Evolutionary conservation across 2,797 vertebrate species (phyloP).

Genomic region (Columba guinea): DNA sequence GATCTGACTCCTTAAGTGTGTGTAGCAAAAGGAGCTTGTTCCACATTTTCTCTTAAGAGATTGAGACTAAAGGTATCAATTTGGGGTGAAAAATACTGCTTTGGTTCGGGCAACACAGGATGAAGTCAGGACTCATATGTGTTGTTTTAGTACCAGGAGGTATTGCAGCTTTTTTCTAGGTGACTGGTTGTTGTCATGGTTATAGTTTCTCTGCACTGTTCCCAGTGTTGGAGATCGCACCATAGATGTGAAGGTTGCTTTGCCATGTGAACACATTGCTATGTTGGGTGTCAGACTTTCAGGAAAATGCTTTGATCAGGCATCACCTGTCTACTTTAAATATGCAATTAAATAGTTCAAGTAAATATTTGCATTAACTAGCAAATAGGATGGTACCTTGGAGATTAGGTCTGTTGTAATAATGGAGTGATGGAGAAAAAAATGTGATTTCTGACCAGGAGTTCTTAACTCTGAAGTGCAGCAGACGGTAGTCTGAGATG

Average conservation of each 20-base stretch:
- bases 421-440: constrained; percentile 18
- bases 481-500: background rate
- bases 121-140: background rate
- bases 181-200: constrained; percentile 30
- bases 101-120: background rate
- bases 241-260: background rate
- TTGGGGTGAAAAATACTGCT: background rate
- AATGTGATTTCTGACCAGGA: background rate
- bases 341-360: constrained; percentile 53
- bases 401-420: constrained; percentile 43
- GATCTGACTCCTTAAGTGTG: background rate
- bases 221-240: background rate
- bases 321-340: constrained; percentile 55
- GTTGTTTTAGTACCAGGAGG: background rate
- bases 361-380: constrained; percentile 56
- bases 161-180: background rate
- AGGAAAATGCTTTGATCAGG: constrained; percentile 42
- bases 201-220: background rate
- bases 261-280: constrained; percentile 3
- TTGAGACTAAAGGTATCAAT: background rate
- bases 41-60: background rate
- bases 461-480: background rate
- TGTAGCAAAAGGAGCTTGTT: background rate
- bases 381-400: constrained; percentile 37
- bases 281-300: background rate